A percentile compares a stretch with the other conserved stretches of the same genome.
Evolutionary conservation across 2,113 vertebrate genomes (phyloP).

Genomic region (Sialia sialis): DNA sequence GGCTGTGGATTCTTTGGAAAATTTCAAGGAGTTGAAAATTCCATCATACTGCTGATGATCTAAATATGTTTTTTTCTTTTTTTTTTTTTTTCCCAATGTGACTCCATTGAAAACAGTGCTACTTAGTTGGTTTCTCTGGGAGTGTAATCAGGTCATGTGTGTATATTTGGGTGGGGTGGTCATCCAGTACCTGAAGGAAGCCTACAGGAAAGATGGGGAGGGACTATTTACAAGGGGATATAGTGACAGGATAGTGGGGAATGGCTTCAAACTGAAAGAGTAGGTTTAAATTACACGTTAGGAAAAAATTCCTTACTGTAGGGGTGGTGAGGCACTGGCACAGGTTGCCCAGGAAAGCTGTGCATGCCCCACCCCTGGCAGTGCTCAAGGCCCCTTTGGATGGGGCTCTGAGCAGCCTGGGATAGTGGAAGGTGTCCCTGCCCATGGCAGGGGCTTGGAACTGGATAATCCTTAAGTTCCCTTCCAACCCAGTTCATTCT

Average conservation of each 20-base stretch:
- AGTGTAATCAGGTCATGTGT: rapidly evolving
- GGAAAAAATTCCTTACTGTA: background rate
- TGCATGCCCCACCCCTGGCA: background rate
- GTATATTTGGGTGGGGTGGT: rapidly evolving
- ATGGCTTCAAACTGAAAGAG: background rate
- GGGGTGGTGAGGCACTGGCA: background rate
- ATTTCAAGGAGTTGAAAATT: background rate
- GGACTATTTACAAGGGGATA: background rate
- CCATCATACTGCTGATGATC: background rate
- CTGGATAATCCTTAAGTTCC: rapidly evolving
- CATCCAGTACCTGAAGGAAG: background rate
- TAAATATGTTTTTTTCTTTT: background rate
- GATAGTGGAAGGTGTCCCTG: background rate
- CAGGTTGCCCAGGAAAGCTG: background rate
- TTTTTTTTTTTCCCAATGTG: rapidly evolving
- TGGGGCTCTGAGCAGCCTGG: background rate
- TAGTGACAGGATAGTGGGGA: background rate
- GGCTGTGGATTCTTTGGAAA: background rate
- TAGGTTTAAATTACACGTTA: background rate
- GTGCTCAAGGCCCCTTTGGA: background rate
- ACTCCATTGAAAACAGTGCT: background rate
- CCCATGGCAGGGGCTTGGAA: background rate
- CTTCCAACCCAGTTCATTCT: background rate
- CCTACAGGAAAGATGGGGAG: background rate
- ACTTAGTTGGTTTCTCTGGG: background rate